phyloP scores from a whole-genome alignment of 2,113 vertebrate genomes.

The Struthidea cinerea region DNA sequence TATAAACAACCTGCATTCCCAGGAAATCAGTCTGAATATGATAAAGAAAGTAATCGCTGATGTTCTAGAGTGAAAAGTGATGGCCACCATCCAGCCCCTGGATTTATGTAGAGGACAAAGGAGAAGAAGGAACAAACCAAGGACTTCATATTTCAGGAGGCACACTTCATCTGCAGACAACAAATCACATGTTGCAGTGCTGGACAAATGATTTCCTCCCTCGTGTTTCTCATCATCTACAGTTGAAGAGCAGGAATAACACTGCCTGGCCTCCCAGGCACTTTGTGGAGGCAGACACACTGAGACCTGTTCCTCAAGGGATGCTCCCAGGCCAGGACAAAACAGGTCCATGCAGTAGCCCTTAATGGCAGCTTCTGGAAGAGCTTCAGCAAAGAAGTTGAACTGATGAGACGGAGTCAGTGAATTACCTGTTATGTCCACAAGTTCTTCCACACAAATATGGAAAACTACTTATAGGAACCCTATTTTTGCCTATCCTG shows the following conservation, averaged over 20 bases:
- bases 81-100: not conserved
- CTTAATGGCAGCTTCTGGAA: not conserved
- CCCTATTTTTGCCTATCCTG: not conserved
- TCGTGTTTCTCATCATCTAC: fast-evolving
- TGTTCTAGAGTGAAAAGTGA: not conserved
- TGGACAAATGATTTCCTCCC: not conserved
- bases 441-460: not conserved
- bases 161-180: not conserved
- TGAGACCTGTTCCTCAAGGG: not conserved
- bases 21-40: not conserved
- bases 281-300: not conserved
- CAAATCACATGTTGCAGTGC: not conserved
- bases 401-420: not conserved
- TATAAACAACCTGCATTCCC: not conserved
- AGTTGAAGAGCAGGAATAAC: not conserved
- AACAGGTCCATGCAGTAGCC: not conserved
- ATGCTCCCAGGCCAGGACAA: not conserved
- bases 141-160: not conserved
- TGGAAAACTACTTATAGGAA: not conserved
- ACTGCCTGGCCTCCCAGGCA: not conserved
- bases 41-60: not conserved
- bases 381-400: not conserved
- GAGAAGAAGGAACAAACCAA: not conserved
- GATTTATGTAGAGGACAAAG: not conserved
- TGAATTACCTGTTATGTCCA: not conserved